These are phyloP conservation scores for Chrysolina americana DNA, from an alignment of 2,888 invertebrate species.

Conservation along the genomic window DNA sequence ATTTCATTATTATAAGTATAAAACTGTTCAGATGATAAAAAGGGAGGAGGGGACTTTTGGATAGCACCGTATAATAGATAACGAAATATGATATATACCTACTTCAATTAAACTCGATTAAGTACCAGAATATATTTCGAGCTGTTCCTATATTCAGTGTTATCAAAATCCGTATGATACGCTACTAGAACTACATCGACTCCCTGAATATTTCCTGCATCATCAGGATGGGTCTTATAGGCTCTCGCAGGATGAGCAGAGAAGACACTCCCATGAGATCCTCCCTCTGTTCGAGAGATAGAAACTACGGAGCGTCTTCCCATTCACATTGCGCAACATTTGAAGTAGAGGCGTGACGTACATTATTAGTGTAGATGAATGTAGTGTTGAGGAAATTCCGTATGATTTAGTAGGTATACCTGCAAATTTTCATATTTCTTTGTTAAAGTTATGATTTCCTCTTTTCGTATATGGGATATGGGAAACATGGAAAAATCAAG, in stretches of 20 bases:
- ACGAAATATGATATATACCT: no score
- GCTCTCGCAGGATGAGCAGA: conserved; percentile 30
- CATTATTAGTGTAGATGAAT: neutral
- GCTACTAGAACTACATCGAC: neutral
- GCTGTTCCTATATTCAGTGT: no score
- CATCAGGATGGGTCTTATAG: conserved; percentile 22
- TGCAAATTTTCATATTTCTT: no score
- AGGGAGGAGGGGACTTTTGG: no score
- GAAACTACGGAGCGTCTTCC: neutral
- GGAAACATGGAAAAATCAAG: no score
- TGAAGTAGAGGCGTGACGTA: neutral
- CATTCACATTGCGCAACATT: conserved; percentile 1
- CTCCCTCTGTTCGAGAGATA: conserved; percentile 26
- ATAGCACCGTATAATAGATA: no score
- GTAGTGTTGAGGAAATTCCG: neutral
- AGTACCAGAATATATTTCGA: no score
- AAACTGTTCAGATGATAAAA: no score
- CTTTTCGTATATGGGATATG: no score
- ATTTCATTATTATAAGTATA: no score
- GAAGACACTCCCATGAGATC: conserved; percentile 33
- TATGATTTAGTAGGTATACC: neutral
- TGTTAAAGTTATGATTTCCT: no score
- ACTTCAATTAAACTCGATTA: no score
- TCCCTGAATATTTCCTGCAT: neutral
- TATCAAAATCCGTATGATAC: neutral